Evolutionary conservation across 2,113 vertebrate genomes (phyloP), one percentile per base, ranked within the genome.

Genomic region (Scolopax mira): DNA sequence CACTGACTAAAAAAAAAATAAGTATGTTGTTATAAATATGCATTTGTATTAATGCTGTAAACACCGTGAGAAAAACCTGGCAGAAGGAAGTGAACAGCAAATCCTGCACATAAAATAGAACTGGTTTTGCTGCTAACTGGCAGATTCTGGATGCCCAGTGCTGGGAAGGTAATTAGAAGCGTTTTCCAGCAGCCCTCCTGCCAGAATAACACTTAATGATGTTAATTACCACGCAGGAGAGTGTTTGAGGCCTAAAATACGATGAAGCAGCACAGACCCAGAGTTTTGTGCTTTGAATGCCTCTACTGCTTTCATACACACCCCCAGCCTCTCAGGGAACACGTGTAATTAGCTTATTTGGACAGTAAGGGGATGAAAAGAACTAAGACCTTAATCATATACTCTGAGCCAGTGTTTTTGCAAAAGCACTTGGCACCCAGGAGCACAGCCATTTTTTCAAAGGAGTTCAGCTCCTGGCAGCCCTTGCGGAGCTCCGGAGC

Each of bases 291-390:
- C 94, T 92, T 60, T 66, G 94, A 77, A 17, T 82, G 66, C 42
- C 35, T 91, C 67, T 70, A 33, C 79, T 89, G 91, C 78, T 73
- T 85, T 80, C 37, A 13, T 67, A n/a, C n/a, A n/a, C 52, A 14
- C 2, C 15, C 62, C 19, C 39, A 85, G 80, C 79, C 67, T 89
- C 70, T 80, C 4, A 6, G 46, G 95, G 79, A 92, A 71, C 77
- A 67, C 64, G 55, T 55, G 51, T 74, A 97, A 91, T 95, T 95
- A 94, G 93, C 82, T 95, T 95, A 79, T 93, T 92, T 92, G 96
- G 96, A 31, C 95, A 96, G 89, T 19, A 5, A 94, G 67, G 83
- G 77, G 67, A 64, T 9, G 30, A 39, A 46, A 69, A 81, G 90
- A 80, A 94, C 58, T 35, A 65, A n/a, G 90, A 72, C 37, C n/a